These are phyloP conservation scores for Sesamia nonagrioides DNA, from an alignment of 1,140 invertebrate species.

Conservation along the genomic window DNA sequence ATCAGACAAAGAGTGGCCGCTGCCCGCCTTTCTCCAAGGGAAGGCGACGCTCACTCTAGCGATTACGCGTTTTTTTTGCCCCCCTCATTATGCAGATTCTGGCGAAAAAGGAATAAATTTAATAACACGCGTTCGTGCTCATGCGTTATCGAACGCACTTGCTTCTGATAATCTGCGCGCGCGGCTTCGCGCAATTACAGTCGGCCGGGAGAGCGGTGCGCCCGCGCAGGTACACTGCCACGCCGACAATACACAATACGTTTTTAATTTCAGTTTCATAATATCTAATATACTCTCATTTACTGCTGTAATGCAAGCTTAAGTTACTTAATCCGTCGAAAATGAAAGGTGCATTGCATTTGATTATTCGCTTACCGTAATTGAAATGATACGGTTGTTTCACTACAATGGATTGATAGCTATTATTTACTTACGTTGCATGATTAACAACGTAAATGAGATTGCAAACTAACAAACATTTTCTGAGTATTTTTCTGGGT, in stretches of 20 bases:
- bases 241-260: slow-evolving; percentile 21
- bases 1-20: slow-evolving; percentile 72
- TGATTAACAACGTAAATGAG: slow-evolving; percentile 56
- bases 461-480: slow-evolving; percentile 47
- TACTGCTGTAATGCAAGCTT: slow-evolving; percentile 43
- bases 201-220: slow-evolving; percentile 28
- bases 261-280: slow-evolving; percentile 77
- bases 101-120: slow-evolving; percentile 86
- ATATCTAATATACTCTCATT: slow-evolving; percentile 56
- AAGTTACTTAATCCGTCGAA: slow-evolving; percentile 80
- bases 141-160: slow-evolving; percentile 85
- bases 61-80: slow-evolving; percentile 81
- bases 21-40: slow-evolving; percentile 74
- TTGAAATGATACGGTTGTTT: slow-evolving; percentile 66
- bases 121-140: slow-evolving; percentile 85
- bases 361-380: slow-evolving; percentile 60
- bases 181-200: slow-evolving; percentile 76
- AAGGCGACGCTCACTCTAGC: slow-evolving; percentile 79
- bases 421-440: slow-evolving; percentile 57
- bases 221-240: slow-evolving; percentile 49
- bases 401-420: slow-evolving; percentile 58
- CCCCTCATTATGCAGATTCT: slow-evolving; percentile 85
- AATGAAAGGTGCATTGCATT: slow-evolving; percentile 63
- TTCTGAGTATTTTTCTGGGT: slow-evolving; percentile 38
- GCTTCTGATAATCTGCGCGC: slow-evolving; percentile 84